Base-by-base conservation (phyloP, 2,797 vertebrate species). In the Rousettus madagascariensis region DNA sequence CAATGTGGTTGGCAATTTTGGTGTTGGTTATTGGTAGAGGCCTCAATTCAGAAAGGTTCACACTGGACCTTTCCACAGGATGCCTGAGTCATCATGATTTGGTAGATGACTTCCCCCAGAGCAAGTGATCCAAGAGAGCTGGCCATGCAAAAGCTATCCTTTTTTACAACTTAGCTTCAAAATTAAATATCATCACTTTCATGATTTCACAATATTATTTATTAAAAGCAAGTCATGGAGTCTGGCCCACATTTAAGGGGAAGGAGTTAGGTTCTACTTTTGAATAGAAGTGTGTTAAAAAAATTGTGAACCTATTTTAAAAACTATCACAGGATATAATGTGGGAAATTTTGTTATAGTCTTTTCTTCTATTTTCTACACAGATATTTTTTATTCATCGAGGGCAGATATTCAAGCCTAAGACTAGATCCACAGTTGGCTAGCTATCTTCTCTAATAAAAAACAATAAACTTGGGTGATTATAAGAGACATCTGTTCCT, bases 251-350 rank as follows among this genome's bases (percentile, higher is more conserved):
- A 68, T 20, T 90, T 38, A 61, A 78, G 20, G 24, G 28, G 55
- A 79, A 38, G 75, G 84, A 61, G 30, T 46, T 88, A 88, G 80
- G 55, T 43, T 63, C 20, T 9, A 65, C 30, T 53, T 90, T 71
- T 72, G 59, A 85, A 51, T 63, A 15, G 43, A 86, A 89, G 16
- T 77, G 22, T 78, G 26, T 83, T 68, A 87, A 87, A 33, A n/a
- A 82, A 90, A 91, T 84, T 92, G 41, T 86, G 75, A 92, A 86
- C 33, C 30, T 82, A 53, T 59, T 93, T 80, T 49, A 57, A 80
- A 83, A 95, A n/a, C 57, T 38, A 79, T 74, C 43, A 88, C 53
- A 84, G 26, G 65, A 85, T 22, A 93, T 79, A 68, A 69, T 51
- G 8, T 87, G 43, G 71, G 17, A 59, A 51, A 55, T 55, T 87